Evolutionary conservation across 2,113 vertebrate genomes (phyloP).

Genomic region (Takifugu flavidus): DNA sequence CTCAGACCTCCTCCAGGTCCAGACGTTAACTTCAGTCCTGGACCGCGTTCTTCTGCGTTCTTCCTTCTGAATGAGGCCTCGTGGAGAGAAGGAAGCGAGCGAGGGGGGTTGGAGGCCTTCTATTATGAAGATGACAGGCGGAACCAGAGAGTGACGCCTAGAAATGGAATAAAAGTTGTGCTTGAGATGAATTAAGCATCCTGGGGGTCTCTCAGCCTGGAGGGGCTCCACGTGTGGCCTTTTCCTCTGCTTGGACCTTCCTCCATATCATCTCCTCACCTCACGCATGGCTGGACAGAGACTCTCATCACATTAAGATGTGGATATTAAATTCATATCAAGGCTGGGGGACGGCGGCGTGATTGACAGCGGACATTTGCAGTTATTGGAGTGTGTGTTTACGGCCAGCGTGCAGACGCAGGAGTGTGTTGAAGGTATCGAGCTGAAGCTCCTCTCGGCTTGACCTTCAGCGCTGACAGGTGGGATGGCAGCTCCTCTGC

Average conservation of each 20-base stretch:
- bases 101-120: too few species aligned
- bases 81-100: too few species aligned
- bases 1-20: too few species aligned
- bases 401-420: conserved; percentile 1
- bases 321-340: conserved; percentile 36
- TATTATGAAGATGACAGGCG: too few species aligned
- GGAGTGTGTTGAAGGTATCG: conserved; percentile 43
- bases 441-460: conserved; percentile 46
- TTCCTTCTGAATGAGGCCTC: too few species aligned
- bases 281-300: conserved; percentile 10
- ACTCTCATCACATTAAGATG: conserved; percentile 23
- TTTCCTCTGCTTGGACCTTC: conserved; percentile 9
- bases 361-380: conserved; percentile 48
- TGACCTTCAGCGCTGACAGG: conserved; percentile 65
- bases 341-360: conserved; percentile 5
- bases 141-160: too few species aligned
- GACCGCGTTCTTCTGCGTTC: too few species aligned
- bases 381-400: conserved; percentile 30
- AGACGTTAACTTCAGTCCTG: too few species aligned
- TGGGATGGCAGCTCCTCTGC: conserved; percentile 32
- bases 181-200: too few species aligned
- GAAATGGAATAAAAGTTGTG: too few species aligned
- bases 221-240: background rate
- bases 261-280: conserved; percentile 20
- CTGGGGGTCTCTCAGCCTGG: too few species aligned